These are phyloP conservation scores for Drosophila sp. DNA, from an alignment of 1,140 invertebrate genomes.

Conservation along the genomic window DNA sequence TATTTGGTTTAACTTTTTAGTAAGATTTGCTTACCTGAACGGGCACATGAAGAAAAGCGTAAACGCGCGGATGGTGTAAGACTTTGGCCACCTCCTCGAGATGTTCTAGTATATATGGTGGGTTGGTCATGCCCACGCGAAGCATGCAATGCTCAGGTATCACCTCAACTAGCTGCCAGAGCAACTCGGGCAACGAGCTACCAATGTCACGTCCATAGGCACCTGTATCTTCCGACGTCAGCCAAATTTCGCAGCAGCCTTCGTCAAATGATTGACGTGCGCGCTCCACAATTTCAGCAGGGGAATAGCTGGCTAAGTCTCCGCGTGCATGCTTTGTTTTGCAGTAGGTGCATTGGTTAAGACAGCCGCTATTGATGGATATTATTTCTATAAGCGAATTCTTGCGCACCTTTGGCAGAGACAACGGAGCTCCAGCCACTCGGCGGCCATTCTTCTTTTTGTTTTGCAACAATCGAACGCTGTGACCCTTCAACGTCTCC, in stretches of 20 bases:
- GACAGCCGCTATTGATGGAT: constrained; percentile 98
- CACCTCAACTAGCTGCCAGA: constrained; percentile 94
- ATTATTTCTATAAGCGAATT: constrained; percentile 99
- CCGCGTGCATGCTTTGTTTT: constrained; percentile 99
- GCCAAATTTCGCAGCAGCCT: constrained; percentile 98
- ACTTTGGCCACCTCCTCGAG: constrained; percentile 96
- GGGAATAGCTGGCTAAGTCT: constrained; percentile 96
- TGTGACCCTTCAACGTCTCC: constrained; percentile 95
- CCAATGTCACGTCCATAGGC: constrained; percentile 98
- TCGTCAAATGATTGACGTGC: constrained; percentile 94
- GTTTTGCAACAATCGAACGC: constrained; percentile 90
- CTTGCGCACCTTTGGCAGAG: constrained; percentile 96
- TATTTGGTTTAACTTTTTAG: not conserved
- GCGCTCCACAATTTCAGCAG: constrained; percentile 92
- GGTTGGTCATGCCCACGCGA: constrained; percentile 98
- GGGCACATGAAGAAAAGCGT: constrained; percentile 98
- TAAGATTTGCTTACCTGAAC: constrained; percentile 88
- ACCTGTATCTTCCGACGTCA: constrained; percentile 99
- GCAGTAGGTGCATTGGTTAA: constrained; percentile 99
- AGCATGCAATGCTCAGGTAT: constrained; percentile 96
- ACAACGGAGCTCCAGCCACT: constrained; percentile 93
- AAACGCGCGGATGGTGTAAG: constrained; percentile 94
- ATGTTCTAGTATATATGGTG: constrained; percentile 98
- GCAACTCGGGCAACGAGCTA: constrained; percentile 92
- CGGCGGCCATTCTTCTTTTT: constrained; percentile 93